Percentiles rank a stretch among this genome's conserved stretches.
These are phyloP conservation scores for Ceratitis capitata DNA, from an alignment of 1,140 invertebrate genomes.

Conservation along the genomic window DNA sequence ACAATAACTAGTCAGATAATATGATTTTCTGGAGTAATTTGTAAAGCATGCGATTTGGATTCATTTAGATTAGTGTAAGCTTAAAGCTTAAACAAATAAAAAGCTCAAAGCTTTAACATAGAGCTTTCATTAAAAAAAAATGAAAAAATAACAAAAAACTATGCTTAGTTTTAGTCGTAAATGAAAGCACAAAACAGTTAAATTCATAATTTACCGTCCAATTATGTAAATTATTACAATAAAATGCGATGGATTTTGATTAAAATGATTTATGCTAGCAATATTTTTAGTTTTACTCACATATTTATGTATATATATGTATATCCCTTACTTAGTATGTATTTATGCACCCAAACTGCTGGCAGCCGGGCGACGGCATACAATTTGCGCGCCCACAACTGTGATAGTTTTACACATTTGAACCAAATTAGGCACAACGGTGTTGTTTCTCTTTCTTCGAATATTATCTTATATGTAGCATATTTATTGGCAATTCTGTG, in stretches of 20 bases:
- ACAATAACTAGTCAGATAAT: too few relatives aligned
- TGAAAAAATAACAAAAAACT: too few relatives aligned
- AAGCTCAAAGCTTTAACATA: too few relatives aligned
- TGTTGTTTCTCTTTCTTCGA: background rate
- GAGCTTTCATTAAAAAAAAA: too few relatives aligned
- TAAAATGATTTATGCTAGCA: background rate
- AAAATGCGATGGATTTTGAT: background rate
- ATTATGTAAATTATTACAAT: background rate
- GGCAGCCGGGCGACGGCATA: background rate
- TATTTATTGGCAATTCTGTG: background rate
- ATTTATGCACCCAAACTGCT: background rate
- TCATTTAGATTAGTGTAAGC: too few relatives aligned
- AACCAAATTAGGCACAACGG: background rate
- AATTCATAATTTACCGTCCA: background rate
- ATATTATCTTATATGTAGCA: background rate
- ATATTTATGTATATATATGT: background rate
- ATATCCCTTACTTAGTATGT: too few relatives aligned
- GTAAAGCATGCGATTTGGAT: too few relatives aligned
- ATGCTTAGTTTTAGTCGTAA: too few relatives aligned
- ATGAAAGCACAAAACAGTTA: too few relatives aligned
- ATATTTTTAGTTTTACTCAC: too few relatives aligned
- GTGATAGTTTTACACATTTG: background rate
- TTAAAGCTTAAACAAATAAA: too few relatives aligned
- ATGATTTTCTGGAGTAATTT: too few relatives aligned
- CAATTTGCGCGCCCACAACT: background rate